Conservation (phyloP, 2,113 vertebrate genomes). For the Cisticola juncidis region DNA sequence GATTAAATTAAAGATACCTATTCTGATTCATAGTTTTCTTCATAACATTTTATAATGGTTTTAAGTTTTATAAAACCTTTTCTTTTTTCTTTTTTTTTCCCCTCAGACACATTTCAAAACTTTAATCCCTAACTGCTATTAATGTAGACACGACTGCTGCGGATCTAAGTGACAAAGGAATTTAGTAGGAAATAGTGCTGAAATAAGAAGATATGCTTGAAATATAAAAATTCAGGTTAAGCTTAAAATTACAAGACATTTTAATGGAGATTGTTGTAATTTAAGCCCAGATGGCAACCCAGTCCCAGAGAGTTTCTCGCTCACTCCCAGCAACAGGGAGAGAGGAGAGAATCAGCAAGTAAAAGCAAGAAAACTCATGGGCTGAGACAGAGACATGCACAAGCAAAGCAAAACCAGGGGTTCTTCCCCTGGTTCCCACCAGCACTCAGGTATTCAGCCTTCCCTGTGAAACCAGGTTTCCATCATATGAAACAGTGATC, state of each 20-base stretch:
- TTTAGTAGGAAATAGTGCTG: neutral
- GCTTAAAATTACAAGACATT: neutral
- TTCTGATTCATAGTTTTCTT: neutral
- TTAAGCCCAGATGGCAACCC: neutral
- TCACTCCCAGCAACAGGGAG: neutral
- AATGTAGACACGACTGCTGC: neutral
- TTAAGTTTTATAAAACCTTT: neutral
- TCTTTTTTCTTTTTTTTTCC: neutral
- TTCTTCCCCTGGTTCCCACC: neutral
- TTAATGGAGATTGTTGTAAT: neutral
- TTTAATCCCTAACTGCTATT: neutral
- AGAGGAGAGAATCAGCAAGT: neutral
- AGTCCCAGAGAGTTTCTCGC: accelerated
- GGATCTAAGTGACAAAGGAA: neutral
- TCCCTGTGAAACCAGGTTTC: neutral
- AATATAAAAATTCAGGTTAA: neutral
- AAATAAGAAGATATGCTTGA: neutral
- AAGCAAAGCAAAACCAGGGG: neutral
- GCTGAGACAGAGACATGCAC: neutral
- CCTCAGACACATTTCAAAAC: neutral
- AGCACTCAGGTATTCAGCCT: neutral
- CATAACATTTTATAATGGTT: neutral
- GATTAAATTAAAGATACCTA: neutral
- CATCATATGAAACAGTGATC: accelerated
- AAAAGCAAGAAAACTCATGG: neutral